Base-by-base conservation (phyloP, 2,113 vertebrate species). In the Peucedramus taeniatus region DNA sequence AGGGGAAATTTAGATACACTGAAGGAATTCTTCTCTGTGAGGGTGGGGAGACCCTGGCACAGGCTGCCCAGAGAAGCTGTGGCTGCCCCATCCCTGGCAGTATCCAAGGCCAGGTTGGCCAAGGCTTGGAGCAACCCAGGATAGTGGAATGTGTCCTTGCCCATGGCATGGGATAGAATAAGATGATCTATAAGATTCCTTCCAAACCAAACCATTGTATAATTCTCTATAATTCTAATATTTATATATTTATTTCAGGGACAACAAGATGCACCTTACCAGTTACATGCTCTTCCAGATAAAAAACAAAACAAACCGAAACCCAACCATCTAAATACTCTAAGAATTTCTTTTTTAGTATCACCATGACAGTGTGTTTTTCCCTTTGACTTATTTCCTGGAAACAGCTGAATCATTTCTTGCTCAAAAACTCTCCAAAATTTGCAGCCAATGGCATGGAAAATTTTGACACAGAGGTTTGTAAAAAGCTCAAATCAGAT, bases 351-450 rank as follows among this genome's bases (percentile, higher is more conserved):
- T 23, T 59, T 68, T 92, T 63, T 53, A 49, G 4, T 50, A 40
- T 64, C n/a, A 24, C 24, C 53, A 40, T 83, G 51, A 76, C 35
- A 82, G 19, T 64, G 35, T 71, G 11, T 61, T 93, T 89, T 91
- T 35, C 37, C 14, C 50, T 45, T 45, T 61, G 56, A 60, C 20
- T 87, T 64, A 28, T 11, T 89, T 64, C 40, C 86, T 71, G 23
- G 33, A 91, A 94, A 87, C 27, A 84, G 63, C 87, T 96, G 91
- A 90, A 37, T 94, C 74, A 93, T 83, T 93, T 76, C 63, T 94
- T 76, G 39, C 42, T 65, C 50, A 69, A 79, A 60, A 70, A 54
- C 45, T 64, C 23, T 88, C 60, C 51, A 87, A 40, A 68, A 57
- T 82, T 35, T 89, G 65, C 71, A 63, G 83, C 33, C 44, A 37